Conservation (phyloP, 2,888 invertebrate species). For the Andrena praecox region DNA sequence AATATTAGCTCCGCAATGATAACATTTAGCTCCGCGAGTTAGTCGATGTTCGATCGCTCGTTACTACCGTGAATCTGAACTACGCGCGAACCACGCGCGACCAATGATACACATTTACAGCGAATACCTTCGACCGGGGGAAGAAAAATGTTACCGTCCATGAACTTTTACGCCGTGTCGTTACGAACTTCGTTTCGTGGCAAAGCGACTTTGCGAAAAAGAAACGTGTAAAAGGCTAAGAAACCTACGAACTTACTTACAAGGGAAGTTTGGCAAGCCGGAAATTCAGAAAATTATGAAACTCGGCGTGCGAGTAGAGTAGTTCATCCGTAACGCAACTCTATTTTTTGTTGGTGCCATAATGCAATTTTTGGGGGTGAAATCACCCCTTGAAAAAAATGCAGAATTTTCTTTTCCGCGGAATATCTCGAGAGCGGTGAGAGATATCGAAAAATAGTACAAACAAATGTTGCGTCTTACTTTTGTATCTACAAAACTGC, state of each 20-base stretch:
- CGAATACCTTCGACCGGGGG: background rate
- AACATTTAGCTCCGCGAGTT: constrained; percentile 13
- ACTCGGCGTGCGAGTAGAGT: no score
- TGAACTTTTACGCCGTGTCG: background rate
- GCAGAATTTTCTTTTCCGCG: no score
- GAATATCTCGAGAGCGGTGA: no score
- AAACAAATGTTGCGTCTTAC: no score
- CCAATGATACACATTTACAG: background rate
- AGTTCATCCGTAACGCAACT: no score
- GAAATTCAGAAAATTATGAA: no score
- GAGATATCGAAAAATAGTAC: no score
- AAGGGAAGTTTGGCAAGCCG: no score
- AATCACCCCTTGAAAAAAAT: no score
- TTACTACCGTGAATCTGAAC: background rate
- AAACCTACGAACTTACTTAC: constrained; percentile 20
- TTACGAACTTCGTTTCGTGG: background rate
- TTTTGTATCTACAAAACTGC: no score
- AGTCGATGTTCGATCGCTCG: background rate
- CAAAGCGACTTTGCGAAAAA: constrained; percentile 15
- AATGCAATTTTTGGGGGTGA: no score
- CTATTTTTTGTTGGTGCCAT: no score
- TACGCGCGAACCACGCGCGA: background rate
- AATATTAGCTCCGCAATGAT: constrained; percentile 15
- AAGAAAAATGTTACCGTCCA: constrained; percentile 15
- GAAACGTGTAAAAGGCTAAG: background rate